Evolutionary conservation across 2,113 vertebrate genomes (phyloP).

Genomic region (Meles meles): DNA sequence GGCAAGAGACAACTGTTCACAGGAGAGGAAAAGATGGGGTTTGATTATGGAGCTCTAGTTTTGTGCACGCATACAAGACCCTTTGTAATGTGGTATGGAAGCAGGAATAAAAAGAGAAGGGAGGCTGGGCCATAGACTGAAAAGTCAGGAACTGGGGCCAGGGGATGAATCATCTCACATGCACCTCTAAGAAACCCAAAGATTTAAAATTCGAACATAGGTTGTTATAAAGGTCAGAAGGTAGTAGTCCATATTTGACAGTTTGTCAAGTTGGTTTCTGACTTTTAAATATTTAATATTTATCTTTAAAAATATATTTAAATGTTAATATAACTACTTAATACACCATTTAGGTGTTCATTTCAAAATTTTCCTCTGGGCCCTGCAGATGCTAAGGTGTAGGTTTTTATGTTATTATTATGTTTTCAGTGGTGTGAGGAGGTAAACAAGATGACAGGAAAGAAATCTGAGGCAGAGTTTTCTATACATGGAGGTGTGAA

Average conservation of each 20-base stretch:
- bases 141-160: not conserved
- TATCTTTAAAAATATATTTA: not conserved
- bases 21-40: not conserved
- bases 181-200: not conserved
- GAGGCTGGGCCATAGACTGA: not conserved
- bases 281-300: not conserved
- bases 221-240: not conserved
- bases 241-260: not conserved
- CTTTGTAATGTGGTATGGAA: not conserved
- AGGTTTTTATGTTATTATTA: not conserved
- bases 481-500: not conserved
- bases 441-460: not conserved
- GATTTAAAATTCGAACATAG: not conserved
- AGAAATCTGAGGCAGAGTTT: not conserved
- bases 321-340: not conserved
- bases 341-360: not conserved
- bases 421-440: not conserved
- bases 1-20: not conserved
- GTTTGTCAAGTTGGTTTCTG: not conserved
- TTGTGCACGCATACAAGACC: not conserved
- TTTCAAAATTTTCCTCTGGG: not conserved
- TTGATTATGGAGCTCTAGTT: not conserved
- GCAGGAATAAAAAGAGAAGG: not conserved
- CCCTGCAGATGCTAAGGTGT: not conserved
- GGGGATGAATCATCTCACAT: not conserved